phyloP scores from a whole-genome alignment of 2,113 vertebrate genomes.

The Uria lomvia region DNA sequence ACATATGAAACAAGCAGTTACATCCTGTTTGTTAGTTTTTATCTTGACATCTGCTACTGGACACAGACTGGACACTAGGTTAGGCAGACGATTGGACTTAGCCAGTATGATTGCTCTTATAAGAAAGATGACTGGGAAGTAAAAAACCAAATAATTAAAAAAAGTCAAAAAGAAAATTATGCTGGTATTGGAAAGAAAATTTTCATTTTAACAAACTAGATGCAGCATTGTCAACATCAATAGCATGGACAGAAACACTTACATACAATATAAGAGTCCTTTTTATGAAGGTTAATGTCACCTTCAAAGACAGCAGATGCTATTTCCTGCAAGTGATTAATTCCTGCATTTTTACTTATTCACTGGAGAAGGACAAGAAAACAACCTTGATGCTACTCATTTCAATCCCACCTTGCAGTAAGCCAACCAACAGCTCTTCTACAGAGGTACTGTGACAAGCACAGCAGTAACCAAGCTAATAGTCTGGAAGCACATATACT shows the following conservation, averaged over 20 bases:
- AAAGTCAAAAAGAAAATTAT: background rate
- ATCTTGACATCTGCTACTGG: background rate
- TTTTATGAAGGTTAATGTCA: background rate
- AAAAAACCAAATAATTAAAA: background rate
- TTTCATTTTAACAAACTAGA: background rate
- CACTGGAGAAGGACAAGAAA: background rate
- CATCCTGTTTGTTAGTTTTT: background rate
- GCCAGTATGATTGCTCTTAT: background rate
- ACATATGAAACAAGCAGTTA: background rate
- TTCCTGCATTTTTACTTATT: background rate
- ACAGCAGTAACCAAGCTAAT: background rate
- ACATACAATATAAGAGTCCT: background rate
- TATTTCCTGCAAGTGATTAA: background rate
- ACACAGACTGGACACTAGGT: background rate
- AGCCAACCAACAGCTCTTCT: background rate
- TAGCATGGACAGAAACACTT: background rate
- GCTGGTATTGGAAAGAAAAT: background rate
- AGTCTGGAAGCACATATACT: background rate
- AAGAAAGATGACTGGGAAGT: background rate
- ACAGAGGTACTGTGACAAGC: background rate
- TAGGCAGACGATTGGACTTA: background rate
- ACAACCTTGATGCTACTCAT: background rate
- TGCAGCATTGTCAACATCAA: background rate
- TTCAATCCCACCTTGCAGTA: background rate
- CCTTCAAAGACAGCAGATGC: background rate